Evolutionary conservation across 2,113 vertebrate genomes (phyloP).

Genomic region (Lophotis ruficrista): DNA sequence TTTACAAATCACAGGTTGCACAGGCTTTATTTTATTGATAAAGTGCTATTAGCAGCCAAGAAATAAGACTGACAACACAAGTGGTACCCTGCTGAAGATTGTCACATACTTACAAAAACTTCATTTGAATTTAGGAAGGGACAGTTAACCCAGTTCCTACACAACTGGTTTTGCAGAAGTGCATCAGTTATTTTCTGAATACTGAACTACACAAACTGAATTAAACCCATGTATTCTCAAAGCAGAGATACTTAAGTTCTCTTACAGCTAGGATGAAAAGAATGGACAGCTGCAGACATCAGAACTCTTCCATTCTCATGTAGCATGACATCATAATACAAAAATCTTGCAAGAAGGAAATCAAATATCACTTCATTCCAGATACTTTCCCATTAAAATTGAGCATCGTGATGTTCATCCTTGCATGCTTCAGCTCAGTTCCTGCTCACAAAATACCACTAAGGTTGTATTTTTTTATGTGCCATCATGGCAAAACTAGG

Average conservation of each 20-base stretch:
- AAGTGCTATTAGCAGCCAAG: slow-evolving; percentile 9
- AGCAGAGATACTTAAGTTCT: background rate
- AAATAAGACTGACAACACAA: slow-evolving; percentile 1
- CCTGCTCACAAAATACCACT: background rate
- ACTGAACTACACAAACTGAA: background rate
- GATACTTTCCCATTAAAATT: background rate
- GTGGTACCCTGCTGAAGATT: background rate
- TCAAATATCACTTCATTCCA: background rate
- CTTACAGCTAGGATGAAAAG: background rate
- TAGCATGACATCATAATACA: background rate
- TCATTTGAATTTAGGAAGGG: background rate
- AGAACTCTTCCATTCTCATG: background rate
- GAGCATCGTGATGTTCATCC: background rate
- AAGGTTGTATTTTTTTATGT: background rate
- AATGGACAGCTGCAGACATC: background rate
- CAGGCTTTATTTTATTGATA: background rate
- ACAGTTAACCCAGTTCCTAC: background rate
- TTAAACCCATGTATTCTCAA: background rate
- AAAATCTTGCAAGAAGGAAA: background rate
- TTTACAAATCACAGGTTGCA: background rate
- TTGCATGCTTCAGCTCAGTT: background rate
- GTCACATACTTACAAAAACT: background rate
- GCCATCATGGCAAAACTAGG: background rate
- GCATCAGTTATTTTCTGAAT: background rate
- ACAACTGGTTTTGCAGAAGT: background rate